Percentiles rank a stretch among this genome's conserved stretches.
Conservation (phyloP, 2,797 vertebrate species). For the Simalia tracyae region DNA sequence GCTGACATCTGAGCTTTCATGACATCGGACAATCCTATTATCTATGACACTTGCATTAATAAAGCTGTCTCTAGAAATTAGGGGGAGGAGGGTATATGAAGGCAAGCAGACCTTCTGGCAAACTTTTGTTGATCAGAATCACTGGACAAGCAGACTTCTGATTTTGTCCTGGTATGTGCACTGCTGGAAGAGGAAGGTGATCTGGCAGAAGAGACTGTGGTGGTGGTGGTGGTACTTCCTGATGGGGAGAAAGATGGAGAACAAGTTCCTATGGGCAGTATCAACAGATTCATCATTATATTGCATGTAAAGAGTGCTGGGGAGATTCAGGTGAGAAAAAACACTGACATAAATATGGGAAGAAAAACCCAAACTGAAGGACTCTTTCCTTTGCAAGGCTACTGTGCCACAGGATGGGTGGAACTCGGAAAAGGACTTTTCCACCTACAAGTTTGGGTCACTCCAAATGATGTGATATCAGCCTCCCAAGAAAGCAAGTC, state of each 20-base stretch:
- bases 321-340: background rate
- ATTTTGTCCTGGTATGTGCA: constrained; percentile 70
- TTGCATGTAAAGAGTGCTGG: background rate
- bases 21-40: background rate
- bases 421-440: background rate
- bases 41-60: background rate
- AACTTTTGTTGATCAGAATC: constrained; percentile 43
- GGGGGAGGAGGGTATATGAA: background rate
- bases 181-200: constrained; percentile 75
- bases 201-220: constrained; percentile 63
- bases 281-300: no score
- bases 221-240: constrained; percentile 72
- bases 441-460: background rate
- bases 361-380: background rate
- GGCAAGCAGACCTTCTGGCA: constrained; percentile 58
- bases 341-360: background rate
- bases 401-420: background rate
- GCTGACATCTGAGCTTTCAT: background rate
- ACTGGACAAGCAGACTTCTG: constrained; percentile 60
- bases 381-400: background rate
- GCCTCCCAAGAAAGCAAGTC: background rate
- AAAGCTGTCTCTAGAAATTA: background rate
- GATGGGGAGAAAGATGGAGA: constrained; percentile 26
- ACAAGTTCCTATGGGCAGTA: constrained; percentile 1
- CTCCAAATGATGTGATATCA: background rate